Evolutionary conservation across 1,140 invertebrate species (phyloP), one percentile per base, ranked within the genome.

Genomic region (Apocrypta bakeri): DNA sequence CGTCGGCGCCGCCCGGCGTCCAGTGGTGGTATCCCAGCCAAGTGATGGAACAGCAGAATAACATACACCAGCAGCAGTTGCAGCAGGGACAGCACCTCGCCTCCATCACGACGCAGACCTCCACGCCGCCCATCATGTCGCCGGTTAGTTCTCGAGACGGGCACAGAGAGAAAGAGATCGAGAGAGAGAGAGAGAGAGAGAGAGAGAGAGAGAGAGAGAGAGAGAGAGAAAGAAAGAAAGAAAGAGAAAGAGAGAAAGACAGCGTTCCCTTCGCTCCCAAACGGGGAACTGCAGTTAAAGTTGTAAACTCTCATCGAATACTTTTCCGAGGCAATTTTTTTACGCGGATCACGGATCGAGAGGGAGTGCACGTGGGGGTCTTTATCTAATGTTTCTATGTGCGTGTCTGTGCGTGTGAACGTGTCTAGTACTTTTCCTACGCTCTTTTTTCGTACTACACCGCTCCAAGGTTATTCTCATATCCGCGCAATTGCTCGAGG

Each of bases 21-120:
- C 94, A 95, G 89, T 95, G 95, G 95, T 95, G 95, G 94, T 95
- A 95, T 88, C 87, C 92, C 37, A 87, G 90, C 85, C 87, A 87
- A 84, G 90, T 92, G 68, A 92, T 92, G 90, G 90, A 92, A 85
- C 93, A 92, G 82, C 92, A 92, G 82, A 93, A 94, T 89, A 90
- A 93, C 85, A 89, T 93, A 81, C 93, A 93, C 84, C 93, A 93
- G 83, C 92, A 93, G 87, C 90, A 92, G 81, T 91, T 90, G 83
- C 93, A 93, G 81, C 90, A 93, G 85, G 91, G 93, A 82, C 92
- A 92, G 72, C 93, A 92, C 83, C 88, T 91, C 82, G 88, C 89
- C 83, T 87, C 90, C 33, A 91, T 89, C 87, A 91, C 88, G 64
- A 89, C 91, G 84, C 90, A 92, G 88, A 90, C 91, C 68, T 90